These are phyloP conservation scores for Parazoanthus darwini DNA, from an alignment of 92 coral and sea anemone genomes.

Conservation along the genomic window DNA sequence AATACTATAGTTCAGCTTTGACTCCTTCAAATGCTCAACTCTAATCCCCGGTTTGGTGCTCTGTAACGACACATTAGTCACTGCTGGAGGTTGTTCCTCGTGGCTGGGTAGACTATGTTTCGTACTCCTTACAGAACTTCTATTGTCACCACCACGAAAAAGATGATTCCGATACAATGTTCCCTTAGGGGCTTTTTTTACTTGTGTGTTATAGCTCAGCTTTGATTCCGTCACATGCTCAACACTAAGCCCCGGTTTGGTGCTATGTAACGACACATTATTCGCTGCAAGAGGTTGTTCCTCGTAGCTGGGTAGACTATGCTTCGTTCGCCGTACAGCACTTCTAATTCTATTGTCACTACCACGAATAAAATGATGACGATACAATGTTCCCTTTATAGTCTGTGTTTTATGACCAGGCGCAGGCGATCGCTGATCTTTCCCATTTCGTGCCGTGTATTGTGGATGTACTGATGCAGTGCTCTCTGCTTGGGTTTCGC, in stretches of 20 bases:
- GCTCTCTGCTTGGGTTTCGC: neutral
- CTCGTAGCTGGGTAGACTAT: neutral
- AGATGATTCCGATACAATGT: no score
- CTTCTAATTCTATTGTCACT: neutral
- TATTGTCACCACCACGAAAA: no score
- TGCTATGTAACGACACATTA: no score
- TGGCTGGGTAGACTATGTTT: no score
- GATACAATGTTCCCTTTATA: neutral
- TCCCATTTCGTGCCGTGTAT: neutral
- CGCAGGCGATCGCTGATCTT: neutral
- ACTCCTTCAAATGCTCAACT: neutral
- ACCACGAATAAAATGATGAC: neutral
- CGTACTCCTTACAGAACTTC: no score
- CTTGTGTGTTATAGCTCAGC: neutral
- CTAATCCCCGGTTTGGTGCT: neutral
- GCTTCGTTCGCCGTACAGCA: neutral
- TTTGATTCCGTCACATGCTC: neutral
- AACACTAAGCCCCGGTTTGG: neutral
- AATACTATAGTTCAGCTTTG: neutral
- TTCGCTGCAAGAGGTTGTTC: no score
- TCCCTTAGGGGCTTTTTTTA: neutral
- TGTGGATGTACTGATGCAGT: neutral
- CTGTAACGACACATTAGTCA: no score
- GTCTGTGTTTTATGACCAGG: neutral
- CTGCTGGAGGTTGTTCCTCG: no score